These are phyloP conservation scores for Xiphydria camelus DNA, from an alignment of 2,888 invertebrate species.

Conservation along the genomic window DNA sequence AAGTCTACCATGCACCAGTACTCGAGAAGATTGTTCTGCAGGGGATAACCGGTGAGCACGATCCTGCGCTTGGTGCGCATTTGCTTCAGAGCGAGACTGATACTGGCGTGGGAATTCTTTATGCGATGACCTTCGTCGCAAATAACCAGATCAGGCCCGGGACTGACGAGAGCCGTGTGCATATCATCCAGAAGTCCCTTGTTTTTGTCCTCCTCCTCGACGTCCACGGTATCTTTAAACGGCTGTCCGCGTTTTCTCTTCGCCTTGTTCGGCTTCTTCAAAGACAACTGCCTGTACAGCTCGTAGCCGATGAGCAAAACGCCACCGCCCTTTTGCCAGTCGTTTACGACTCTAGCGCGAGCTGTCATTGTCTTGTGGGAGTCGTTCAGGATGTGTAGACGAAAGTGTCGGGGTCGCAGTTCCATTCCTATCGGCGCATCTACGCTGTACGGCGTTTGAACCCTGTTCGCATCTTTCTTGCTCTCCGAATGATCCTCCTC, in stretches of 20 bases:
- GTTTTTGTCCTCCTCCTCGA: conserved; percentile 66
- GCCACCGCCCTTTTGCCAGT: conserved; percentile 88
- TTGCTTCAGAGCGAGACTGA: conserved; percentile 92
- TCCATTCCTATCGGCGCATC: conserved; percentile 48
- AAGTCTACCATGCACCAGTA: conserved; percentile 99
- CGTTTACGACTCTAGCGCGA: conserved; percentile 81
- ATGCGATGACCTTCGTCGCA: conserved; percentile 98
- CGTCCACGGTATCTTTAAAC: conserved; percentile 59
- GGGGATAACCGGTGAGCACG: conserved; percentile 95
- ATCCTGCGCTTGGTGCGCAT: conserved; percentile 92
- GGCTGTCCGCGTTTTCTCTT: conserved; percentile 61
- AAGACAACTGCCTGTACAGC: conserved; percentile 86
- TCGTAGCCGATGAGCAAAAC: conserved; percentile 97
- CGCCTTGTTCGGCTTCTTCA: conserved; percentile 72
- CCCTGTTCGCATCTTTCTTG: conserved; percentile 39
- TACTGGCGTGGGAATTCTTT: conserved; percentile 96
- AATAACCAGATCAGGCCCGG: conserved; percentile 92
- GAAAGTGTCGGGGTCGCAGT: conserved; percentile 76
- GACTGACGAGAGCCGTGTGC: conserved; percentile 81
- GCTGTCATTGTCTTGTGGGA: conserved; percentile 89
- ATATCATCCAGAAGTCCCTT: conserved; percentile 82
- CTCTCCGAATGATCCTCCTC: conserved; percentile 36
- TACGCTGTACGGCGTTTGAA: conserved; percentile 47
- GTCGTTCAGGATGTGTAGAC: conserved; percentile 89
- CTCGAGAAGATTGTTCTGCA: conserved; percentile 95